A percentile compares a stretch with the other conserved stretches of the same genome.
These are phyloP conservation scores for Limnephilus lunatus DNA, from an alignment of 2,888 invertebrate genomes.

Conservation along the genomic window DNA sequence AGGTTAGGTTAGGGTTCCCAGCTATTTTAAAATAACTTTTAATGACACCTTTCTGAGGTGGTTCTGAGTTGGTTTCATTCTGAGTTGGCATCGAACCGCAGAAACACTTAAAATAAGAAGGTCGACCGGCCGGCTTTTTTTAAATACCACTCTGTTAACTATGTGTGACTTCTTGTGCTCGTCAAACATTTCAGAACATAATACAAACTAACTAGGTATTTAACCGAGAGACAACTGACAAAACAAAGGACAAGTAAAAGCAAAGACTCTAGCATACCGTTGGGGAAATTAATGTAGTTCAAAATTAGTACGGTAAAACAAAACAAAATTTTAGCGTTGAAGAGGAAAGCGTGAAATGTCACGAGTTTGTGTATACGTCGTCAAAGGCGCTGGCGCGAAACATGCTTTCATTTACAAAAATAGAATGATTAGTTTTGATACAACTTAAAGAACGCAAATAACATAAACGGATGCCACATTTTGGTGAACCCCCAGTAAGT, in stretches of 20 bases:
- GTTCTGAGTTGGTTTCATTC: no score
- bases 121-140: neutral
- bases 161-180: neutral
- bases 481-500: neutral
- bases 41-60: no score
- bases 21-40: no score
- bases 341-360: neutral
- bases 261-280: neutral
- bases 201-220: neutral
- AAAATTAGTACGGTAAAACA: neutral
- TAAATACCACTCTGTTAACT: neutral
- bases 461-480: neutral
- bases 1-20: no score
- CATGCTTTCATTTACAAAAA: constrained; percentile 10
- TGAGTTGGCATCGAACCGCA: no score
- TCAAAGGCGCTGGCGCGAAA: neutral
- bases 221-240: neutral
- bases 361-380: neutral
- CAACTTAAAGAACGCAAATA: neutral
- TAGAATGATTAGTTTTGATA: constrained; percentile 3
- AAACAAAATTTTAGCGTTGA: neutral
- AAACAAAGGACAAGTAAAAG: neutral
- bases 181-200: neutral
- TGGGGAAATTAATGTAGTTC: neutral
- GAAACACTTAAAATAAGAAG: neutral